Evolutionary conservation across 2,888 invertebrate genomes (phyloP).

Genomic region (Cryptocephalus primarius): DNA sequence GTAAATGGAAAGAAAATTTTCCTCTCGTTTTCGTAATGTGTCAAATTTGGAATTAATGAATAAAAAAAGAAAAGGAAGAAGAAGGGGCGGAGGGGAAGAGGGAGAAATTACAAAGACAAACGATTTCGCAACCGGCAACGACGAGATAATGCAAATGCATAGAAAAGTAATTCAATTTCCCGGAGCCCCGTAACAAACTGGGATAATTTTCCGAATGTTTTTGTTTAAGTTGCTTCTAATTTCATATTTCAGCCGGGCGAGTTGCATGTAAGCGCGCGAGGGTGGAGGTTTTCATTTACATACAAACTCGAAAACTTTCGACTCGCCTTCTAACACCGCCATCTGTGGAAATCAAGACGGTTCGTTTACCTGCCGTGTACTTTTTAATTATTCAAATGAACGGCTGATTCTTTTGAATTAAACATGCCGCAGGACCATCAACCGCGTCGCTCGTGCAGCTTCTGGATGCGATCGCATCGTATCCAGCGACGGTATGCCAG

Average conservation of each 20-base stretch:
- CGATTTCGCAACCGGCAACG: no score
- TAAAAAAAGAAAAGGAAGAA: no score
- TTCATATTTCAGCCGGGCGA: slow-evolving; percentile 19
- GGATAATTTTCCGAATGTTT: no score
- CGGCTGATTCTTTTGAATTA: slow-evolving; percentile 34
- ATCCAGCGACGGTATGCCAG: slow-evolving; percentile 19
- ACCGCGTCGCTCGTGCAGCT: neutral
- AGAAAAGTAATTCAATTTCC: no score
- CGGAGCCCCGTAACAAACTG: no score
- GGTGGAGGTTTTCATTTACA: slow-evolving; percentile 33
- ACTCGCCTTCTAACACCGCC: slow-evolving; percentile 2
- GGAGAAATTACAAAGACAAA: no score
- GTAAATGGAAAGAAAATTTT: no score
- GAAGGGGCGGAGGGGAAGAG: no score
- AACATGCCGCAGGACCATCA: slow-evolving; percentile 20
- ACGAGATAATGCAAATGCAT: no score
- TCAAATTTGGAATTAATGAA: no score
- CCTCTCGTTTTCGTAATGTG: no score
- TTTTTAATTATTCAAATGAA: slow-evolving; percentile 37
- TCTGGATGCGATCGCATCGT: neutral
- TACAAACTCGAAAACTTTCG: slow-evolving; percentile 21
- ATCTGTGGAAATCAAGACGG: slow-evolving; percentile 12
- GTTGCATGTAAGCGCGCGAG: neutral
- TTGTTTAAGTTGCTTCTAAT: slow-evolving; percentile 23
- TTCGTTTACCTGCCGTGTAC: slow-evolving; percentile 35